Conservation (phyloP, 2,797 vertebrate species). For the Denticeps clupeoides region DNA sequence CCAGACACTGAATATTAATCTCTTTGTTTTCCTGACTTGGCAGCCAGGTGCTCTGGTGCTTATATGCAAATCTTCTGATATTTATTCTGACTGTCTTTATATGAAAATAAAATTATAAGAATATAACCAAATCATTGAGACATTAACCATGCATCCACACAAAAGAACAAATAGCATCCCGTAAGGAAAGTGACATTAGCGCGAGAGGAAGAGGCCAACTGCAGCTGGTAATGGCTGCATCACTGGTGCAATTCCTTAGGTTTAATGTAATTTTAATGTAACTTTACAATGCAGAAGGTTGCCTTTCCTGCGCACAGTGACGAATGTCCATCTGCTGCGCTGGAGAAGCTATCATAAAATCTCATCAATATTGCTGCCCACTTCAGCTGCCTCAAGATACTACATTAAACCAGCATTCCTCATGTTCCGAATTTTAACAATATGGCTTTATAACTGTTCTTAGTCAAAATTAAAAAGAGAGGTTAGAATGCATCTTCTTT, state of each 20-base stretch:
- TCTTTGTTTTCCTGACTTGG: constrained; percentile 44
- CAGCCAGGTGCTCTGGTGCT: constrained; percentile 22
- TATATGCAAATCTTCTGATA: constrained; percentile 21
- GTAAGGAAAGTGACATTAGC: constrained; percentile 17
- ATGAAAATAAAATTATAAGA: too few species aligned
- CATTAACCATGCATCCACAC: too few species aligned
- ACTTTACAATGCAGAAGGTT: constrained; percentile 11
- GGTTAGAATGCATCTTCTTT: too few species aligned
- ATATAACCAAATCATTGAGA: too few species aligned
- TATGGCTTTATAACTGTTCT: constrained; percentile 18
- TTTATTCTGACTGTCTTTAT: too few species aligned
- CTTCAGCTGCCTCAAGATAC: constrained; percentile 29
- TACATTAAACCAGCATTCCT: constrained; percentile 29
- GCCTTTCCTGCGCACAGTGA: constrained; percentile 12
- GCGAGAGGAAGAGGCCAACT: constrained; percentile 14
- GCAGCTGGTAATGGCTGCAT: constrained; percentile 7
- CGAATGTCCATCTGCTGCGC: constrained; percentile 35
- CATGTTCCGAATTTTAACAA: constrained; percentile 3
- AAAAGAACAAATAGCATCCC: too few species aligned
- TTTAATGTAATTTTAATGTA: constrained; percentile 6
- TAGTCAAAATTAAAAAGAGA: too few species aligned
- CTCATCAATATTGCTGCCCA: constrained; percentile 26
- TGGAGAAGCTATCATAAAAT: constrained; percentile 35
- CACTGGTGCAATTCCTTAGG: neutral
- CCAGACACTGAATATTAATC: constrained; percentile 17